A percentile compares a stretch with the other conserved stretches of the same genome.
phyloP scores from a whole-genome alignment of 2,113 vertebrate species.

The Gila orcuttii region DNA sequence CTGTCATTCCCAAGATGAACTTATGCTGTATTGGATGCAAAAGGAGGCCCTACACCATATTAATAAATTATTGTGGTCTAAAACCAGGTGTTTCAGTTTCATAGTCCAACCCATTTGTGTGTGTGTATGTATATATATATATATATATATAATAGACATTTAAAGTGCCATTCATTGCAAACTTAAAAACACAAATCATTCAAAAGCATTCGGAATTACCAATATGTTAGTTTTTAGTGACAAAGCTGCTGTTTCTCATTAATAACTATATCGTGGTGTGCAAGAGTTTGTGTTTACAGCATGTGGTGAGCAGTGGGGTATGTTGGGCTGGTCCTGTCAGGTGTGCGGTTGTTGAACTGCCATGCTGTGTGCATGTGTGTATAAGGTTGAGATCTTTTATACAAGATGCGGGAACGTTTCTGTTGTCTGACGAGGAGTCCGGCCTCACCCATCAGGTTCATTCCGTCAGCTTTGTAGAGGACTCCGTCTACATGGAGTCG shows the following conservation, averaged over 20 bases:
- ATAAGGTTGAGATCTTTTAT: conserved; percentile 82
- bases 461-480: conserved; percentile 80
- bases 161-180: too few relatives aligned
- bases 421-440: conserved; percentile 83
- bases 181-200: too few relatives aligned
- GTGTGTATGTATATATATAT: too few relatives aligned
- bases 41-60: too few relatives aligned
- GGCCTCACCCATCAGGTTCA: conserved; percentile 86
- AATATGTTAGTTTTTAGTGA: background rate
- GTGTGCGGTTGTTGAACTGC: conserved; percentile 46
- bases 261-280: conserved; percentile 31
- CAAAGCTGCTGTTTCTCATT: background rate
- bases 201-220: too few relatives aligned
- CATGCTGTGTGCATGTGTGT: conserved; percentile 75
- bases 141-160: too few relatives aligned
- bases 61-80: too few relatives aligned
- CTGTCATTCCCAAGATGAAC: too few relatives aligned
- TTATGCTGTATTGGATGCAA: too few relatives aligned
- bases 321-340: conserved; percentile 44
- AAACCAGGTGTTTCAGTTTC: too few relatives aligned
- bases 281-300: conserved; percentile 50
- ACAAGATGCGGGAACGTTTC: conserved; percentile 80
- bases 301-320: conserved; percentile 56
- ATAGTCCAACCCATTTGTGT: too few relatives aligned
- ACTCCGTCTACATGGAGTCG: conserved; percentile 89